Percentiles rank a stretch among this genome's conserved stretches.
These are phyloP conservation scores for Sebastes iracundus DNA, from an alignment of 2,797 vertebrate species.

Conservation along the genomic window DNA sequence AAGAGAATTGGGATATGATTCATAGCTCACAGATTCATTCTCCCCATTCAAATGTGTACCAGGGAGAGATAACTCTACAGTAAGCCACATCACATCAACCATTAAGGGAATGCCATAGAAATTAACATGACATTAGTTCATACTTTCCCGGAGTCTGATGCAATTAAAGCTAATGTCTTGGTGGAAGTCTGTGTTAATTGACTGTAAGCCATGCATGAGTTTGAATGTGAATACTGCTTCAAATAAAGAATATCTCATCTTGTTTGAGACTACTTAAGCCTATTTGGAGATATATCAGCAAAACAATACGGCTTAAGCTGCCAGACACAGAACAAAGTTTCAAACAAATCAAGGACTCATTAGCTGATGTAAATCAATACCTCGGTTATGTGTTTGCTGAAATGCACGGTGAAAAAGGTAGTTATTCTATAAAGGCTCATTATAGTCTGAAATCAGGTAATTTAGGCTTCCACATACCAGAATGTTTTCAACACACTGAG, in stretches of 20 bases:
- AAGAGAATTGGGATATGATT: constrained; percentile 1
- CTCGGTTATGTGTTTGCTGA: constrained; percentile 11
- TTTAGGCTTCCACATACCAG: constrained; percentile 24
- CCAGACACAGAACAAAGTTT: neutral
- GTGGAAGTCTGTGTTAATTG: constrained; percentile 45
- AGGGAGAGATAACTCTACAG: constrained; percentile 25
- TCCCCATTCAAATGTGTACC: constrained; percentile 17
- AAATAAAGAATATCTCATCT: constrained; percentile 28
- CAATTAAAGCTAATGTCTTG: constrained; percentile 59
- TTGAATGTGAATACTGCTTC: constrained; percentile 26
- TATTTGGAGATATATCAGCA: neutral
- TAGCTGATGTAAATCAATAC: constrained; percentile 27
- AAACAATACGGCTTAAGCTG: neutral
- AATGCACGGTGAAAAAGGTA: neutral
- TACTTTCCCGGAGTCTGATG: constrained; percentile 32
- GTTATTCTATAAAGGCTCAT: constrained; percentile 33
- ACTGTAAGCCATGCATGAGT: constrained; percentile 16
- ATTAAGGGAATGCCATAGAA: constrained; percentile 36
- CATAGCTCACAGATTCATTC: constrained; percentile 4
- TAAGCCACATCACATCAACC: constrained; percentile 36
- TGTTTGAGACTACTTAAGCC: neutral
- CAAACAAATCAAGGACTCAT: constrained; percentile 19
- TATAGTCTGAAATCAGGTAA: constrained; percentile 28
- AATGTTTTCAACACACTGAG: constrained; percentile 18
- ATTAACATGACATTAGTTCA: constrained; percentile 63